Evolutionary conservation across 2,113 vertebrate genomes (phyloP), one percentile per base, ranked within the genome.

Genomic region (Heptranchias perlo): DNA sequence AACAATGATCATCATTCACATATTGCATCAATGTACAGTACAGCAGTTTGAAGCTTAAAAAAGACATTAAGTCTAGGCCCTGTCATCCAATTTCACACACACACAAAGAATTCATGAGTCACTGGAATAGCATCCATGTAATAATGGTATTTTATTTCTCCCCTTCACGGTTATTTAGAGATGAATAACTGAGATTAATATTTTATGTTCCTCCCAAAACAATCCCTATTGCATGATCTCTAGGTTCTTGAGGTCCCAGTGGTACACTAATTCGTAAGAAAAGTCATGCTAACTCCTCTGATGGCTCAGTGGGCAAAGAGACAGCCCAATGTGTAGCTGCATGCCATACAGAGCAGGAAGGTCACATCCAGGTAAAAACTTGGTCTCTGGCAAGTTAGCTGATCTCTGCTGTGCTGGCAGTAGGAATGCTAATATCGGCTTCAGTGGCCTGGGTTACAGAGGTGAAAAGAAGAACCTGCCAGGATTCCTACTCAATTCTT

Each of bases 21-120:
- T 39, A 62, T 23, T 93, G 89, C 65, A 67, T 52, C 94, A 95
- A 95, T 95, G 44, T 69, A 69, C 44, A 52, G 65, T 31, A 52
- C 25, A 31, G 94, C 39, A 95, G 64, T 10, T 73, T 95, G 62
- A 95, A 69, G 89, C 94, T 95, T 49, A 95, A 94, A 44, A 94
- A 94, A 94, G 93, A 25, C 25, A 67, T 91, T 23, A 67, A 31
- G 39, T 91, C 31, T 61, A 31, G 35, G 58, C 14, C 35, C 14
- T n/a, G 35, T 62, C 89, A 93, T 64, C 89, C 58, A 64, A 62
- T 62, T 93, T 93, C 58, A 23, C 18, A 93, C 4, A 39, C 35
- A n/a, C 35, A 92, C 16, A 62, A 35, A 93, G n/a, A 64, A 13
- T 62, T 93, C 58, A 93, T 61, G 35, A 92, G 58, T 64, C 58